These are phyloP conservation scores for Oscheius sp. DNA, from an alignment of 1,140 invertebrate genomes.

Conservation along the genomic window DNA sequence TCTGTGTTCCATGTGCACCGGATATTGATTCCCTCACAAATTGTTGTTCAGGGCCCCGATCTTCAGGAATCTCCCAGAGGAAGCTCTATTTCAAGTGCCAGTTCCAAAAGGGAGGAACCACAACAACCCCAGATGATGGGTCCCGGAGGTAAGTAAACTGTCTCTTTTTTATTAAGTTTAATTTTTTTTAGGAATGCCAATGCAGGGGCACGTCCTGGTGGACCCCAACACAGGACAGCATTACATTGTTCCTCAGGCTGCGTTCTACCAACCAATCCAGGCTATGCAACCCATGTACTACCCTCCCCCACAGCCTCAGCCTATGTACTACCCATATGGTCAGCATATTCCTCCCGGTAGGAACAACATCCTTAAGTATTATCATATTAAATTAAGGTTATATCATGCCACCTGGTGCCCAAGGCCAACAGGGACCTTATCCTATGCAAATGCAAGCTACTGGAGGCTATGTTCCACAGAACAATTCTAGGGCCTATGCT, in stretches of 20 bases:
- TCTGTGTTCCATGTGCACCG: not conserved
- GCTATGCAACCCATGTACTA: conserved; percentile 25
- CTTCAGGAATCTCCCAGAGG: conserved; percentile 1
- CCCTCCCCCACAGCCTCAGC: conserved; percentile 11
- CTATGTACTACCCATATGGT: conserved; percentile 23
- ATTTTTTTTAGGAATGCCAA: conserved; percentile 19
- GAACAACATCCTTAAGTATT: not conserved
- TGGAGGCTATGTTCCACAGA: not conserved
- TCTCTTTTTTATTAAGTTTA: not conserved
- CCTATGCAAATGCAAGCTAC: conserved; percentile 1
- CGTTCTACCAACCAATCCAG: not conserved
- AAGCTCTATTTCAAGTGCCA: not conserved
- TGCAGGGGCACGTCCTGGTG: conserved; percentile 27
- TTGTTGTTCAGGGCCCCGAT: conserved; percentile 14
- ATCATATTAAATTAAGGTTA: not conserved
- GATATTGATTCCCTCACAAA: not conserved
- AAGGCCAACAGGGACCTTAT: not conserved
- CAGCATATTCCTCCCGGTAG: not conserved
- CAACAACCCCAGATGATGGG: not conserved
- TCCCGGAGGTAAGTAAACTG: not conserved
- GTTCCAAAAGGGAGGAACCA: no score
- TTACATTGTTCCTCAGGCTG: conserved; percentile 29
- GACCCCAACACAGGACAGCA: conserved; percentile 33
- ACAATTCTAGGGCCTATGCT: not conserved
- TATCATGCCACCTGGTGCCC: not conserved